Evolutionary conservation across 1,140 invertebrate species (phyloP), one percentile per base, ranked within the genome.

Genomic region (Heliothis virescens): DNA sequence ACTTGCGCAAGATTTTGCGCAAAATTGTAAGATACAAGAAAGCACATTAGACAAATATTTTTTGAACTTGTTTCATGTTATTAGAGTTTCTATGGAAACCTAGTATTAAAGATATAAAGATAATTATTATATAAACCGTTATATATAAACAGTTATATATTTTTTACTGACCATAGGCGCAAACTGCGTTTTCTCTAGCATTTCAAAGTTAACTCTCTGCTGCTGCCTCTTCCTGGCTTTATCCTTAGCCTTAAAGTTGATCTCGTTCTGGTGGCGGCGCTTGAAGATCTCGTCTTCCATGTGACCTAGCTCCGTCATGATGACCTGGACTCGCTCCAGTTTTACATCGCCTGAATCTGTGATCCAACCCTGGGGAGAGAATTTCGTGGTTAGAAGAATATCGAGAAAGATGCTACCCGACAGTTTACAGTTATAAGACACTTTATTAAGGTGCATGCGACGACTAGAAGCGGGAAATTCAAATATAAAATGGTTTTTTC

Each of bases 211-310:
- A 34, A 97, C 97, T 85, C 96, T 96, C 85, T 96, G 95, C 71
- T 95, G 85, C 74, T 80, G 63, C 2, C 95, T 95, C 83, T 96
- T 96, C 83, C 96, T 96, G 21, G 96, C 96, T 89, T 97, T 98
- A 75, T 98, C 96, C 48, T 98, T 95, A 26, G 96, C 96, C 85
- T 97, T 97, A 90, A 97, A 98, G 80, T 96, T 95, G 73, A 98
- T 90, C 91, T 99, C 99, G 84, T 96, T 97, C 83, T 98, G 95
- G 94, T 99, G 98, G 15, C 98, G 93, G 74, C 97, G 97, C 90
- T 98, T 98, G 92, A 99, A 99, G 86, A 99, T 99, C 95, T 99
- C 98, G 95, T 99, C 99, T 94, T 99, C 99, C 3, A 97, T 97
- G 91, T 97, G 96, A 1, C 99, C 99, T 41, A 99, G 95, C 91